Percentiles rank a stretch among this genome's conserved stretches.
Conservation (phyloP, 2,113 vertebrate species). For the Hippolais icterina region DNA sequence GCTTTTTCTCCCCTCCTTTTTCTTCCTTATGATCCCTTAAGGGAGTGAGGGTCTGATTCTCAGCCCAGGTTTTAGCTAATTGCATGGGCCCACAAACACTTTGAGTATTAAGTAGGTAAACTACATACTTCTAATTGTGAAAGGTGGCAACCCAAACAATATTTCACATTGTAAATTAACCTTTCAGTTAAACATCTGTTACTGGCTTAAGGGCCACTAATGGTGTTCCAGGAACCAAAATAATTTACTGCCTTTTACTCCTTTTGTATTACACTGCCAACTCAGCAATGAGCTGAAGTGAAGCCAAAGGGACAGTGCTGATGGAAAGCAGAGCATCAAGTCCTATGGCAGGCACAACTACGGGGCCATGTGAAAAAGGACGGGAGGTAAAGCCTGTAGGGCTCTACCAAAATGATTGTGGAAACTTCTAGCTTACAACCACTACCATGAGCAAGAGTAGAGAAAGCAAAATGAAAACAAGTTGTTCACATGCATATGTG, state of each 20-base stretch:
- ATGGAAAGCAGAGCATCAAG: not conserved
- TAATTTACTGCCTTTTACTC: not conserved
- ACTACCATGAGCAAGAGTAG: not conserved
- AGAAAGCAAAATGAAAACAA: not conserved
- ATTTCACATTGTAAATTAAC: constrained; percentile 23
- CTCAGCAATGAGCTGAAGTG: not conserved
- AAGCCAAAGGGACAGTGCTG: not conserved
- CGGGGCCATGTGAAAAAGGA: not conserved
- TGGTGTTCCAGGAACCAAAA: not conserved
- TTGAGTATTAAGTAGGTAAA: not conserved
- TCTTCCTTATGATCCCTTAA: not conserved
- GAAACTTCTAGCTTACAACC: not conserved
- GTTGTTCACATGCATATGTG: not conserved
- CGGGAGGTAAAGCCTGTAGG: not conserved
- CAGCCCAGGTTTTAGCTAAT: not conserved
- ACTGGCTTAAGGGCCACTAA: not conserved
- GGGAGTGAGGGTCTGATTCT: not conserved
- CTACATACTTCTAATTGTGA: not conserved
- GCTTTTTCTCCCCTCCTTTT: not conserved
- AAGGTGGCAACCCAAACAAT: not conserved
- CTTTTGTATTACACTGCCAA: not conserved
- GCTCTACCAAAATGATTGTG: not conserved
- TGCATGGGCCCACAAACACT: not conserved
- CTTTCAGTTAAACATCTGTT: not conserved
- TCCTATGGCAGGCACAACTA: accelerated